Evolutionary conservation across 2,888 invertebrate genomes (phyloP).

Genomic region (Mythimna impura): DNA sequence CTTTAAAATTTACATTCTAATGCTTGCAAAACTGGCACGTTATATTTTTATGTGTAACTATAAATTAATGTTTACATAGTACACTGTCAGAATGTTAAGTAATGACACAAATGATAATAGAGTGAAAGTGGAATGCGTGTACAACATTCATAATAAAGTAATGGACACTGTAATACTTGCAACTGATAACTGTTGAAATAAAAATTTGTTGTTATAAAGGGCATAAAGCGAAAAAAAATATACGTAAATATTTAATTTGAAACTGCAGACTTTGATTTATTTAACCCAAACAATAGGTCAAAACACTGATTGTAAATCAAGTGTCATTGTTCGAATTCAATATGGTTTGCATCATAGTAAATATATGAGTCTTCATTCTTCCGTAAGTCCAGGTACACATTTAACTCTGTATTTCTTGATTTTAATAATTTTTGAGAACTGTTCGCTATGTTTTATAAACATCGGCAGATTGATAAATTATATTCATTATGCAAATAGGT

Average conservation of each 20-base stretch:
- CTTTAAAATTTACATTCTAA: constrained; percentile 77
- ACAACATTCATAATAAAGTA: constrained; percentile 73
- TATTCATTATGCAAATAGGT: too few relatives aligned
- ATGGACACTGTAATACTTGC: constrained; percentile 77
- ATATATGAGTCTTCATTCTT: background rate
- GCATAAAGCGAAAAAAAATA: constrained; percentile 87
- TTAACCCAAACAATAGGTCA: constrained; percentile 46
- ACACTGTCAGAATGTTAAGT: constrained; percentile 73
- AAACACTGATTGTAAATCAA: constrained; percentile 4
- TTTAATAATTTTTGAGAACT: background rate
- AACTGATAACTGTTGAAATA: constrained; percentile 81
- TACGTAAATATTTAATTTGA: constrained; percentile 90
- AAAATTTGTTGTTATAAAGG: constrained; percentile 86
- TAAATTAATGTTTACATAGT: constrained; percentile 74
- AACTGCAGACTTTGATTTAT: constrained; percentile 71
- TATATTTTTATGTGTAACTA: constrained; percentile 73
- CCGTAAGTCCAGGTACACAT: background rate
- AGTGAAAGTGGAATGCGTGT: constrained; percentile 65
- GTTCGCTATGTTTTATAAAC: background rate
- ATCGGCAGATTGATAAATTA: too few relatives aligned
- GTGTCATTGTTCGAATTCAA: background rate
- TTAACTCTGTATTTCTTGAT: background rate
- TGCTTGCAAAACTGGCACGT: constrained; percentile 79
- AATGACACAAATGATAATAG: constrained; percentile 68
- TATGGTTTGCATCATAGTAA: background rate